Evolutionary conservation across 2,113 vertebrate genomes (phyloP).

Genomic region (Pseudorectes ferrugineus): DNA sequence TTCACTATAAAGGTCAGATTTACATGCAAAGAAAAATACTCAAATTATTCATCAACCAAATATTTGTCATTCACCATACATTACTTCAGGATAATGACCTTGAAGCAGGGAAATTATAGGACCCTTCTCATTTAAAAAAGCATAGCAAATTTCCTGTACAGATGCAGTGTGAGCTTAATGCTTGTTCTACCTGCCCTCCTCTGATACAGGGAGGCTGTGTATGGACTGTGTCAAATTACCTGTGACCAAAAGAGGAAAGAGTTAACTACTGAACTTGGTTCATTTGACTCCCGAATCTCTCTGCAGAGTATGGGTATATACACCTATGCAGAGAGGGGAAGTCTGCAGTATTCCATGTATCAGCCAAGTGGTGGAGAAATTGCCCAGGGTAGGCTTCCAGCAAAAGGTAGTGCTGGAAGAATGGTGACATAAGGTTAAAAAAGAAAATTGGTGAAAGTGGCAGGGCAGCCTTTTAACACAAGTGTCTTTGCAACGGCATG

Average conservation of each 20-base stretch:
- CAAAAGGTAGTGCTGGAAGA: neutral
- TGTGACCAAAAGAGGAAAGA: neutral
- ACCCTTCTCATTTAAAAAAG: neutral
- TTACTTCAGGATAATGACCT: conserved; percentile 28
- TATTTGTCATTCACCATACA: conserved; percentile 48
- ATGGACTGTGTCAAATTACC: neutral
- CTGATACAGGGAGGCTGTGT: neutral
- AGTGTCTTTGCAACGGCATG: neutral
- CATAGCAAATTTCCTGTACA: neutral
- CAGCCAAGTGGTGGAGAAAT: neutral
- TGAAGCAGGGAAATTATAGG: neutral
- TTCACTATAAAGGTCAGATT: conserved; percentile 67
- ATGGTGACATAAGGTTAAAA: neutral
- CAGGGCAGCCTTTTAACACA: neutral
- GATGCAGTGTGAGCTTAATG: neutral
- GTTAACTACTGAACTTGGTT: neutral
- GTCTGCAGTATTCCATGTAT: neutral
- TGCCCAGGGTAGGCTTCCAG: neutral
- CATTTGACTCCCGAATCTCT: neutral
- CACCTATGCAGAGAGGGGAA: neutral
- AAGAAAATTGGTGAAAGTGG: neutral
- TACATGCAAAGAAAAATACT: conserved; percentile 45
- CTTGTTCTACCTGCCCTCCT: neutral
- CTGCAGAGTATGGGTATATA: no score
- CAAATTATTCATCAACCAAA: conserved; percentile 51